These are phyloP conservation scores for Aurelia coerulea DNA, from an alignment of 30 jellyfish, hydroid and myxozoan genomes.

Conservation along the genomic window DNA sequence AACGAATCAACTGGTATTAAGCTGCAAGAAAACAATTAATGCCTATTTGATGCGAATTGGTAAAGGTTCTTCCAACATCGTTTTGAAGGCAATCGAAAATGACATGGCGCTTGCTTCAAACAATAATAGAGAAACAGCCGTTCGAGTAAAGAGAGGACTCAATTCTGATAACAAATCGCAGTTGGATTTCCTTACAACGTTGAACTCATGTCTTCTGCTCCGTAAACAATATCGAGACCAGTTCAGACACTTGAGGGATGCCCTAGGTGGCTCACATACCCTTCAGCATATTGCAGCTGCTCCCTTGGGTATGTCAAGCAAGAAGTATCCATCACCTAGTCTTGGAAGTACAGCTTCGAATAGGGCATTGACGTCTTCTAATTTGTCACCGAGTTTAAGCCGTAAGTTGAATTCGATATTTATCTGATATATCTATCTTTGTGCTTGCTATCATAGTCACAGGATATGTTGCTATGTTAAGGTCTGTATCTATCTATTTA, in stretches of 20 bases:
- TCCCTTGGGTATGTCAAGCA: constrained; percentile 14
- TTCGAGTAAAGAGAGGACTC: constrained; percentile 38
- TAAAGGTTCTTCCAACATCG: constrained; percentile 2
- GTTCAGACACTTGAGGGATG: constrained; percentile 73
- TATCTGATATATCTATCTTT: background rate
- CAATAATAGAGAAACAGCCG: constrained; percentile 11
- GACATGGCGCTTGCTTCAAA: constrained; percentile 14
- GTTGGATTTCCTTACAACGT: constrained; percentile 36
- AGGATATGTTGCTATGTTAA: too few species aligned
- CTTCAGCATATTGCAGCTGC: constrained; percentile 62
- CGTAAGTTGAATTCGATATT: constrained; percentile 16
- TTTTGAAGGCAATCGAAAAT: constrained; percentile 55
- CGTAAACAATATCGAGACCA: constrained; percentile 67
- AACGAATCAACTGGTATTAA: constrained; percentile 65
- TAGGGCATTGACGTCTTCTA: constrained; percentile 30
- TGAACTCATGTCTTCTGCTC: constrained; percentile 55
- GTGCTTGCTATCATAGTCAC: too few species aligned
- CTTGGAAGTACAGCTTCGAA: constrained; percentile 45
- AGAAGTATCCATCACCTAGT: constrained; percentile 59
- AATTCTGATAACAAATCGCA: constrained; percentile 1
- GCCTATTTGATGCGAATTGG: constrained; percentile 14
- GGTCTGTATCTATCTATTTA: too few species aligned
- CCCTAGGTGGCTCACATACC: constrained; percentile 77
- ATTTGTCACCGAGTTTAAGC: constrained; percentile 39
- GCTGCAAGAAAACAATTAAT: constrained; percentile 56